These are phyloP conservation scores for Coenonympha glycerion DNA, from an alignment of 2,888 invertebrate species.

Conservation along the genomic window DNA sequence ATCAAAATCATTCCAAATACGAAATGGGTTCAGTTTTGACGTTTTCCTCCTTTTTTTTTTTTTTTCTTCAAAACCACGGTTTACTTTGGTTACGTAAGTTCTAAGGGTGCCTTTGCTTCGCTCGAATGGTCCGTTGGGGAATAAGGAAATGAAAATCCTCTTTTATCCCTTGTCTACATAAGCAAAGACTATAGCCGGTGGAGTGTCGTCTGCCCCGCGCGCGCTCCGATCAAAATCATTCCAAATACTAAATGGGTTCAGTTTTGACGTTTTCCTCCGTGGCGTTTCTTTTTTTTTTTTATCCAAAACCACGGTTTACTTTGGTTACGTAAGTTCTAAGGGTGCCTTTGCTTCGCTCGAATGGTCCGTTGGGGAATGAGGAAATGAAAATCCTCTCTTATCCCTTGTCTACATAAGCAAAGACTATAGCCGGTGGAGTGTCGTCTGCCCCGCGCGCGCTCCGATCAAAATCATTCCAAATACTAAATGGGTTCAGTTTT, in stretches of 20 bases:
- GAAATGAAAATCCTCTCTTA: too few species aligned
- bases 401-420: too few species aligned
- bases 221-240: slow-evolving; percentile 68
- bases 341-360: too few species aligned
- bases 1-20: slow-evolving; percentile 70
- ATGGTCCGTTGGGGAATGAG: too few species aligned
- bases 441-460: slow-evolving; percentile 69
- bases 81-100: too few species aligned
- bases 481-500: slow-evolving; percentile 63
- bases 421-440: slow-evolving; percentile 66
- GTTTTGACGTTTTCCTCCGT: slow-evolving; percentile 52
- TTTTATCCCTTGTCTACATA: too few species aligned
- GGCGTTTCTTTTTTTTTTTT: slow-evolving; percentile 28
- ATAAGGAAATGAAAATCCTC: too few species aligned
- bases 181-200: slow-evolving; percentile 60
- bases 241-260: slow-evolving; percentile 64
- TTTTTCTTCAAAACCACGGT: too few species aligned
- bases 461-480: slow-evolving; percentile 70
- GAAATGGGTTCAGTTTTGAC: slow-evolving; percentile 60
- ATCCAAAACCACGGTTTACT: too few species aligned
- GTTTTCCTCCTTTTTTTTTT: slow-evolving; percentile 39
- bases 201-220: slow-evolving; percentile 73
- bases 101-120: too few species aligned
- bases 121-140: too few species aligned
- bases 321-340: too few species aligned